A percentile compares a stretch with the other conserved stretches of the same genome.
phyloP scores from a whole-genome alignment of 2,113 vertebrate species.

The Promerops cafer region DNA sequence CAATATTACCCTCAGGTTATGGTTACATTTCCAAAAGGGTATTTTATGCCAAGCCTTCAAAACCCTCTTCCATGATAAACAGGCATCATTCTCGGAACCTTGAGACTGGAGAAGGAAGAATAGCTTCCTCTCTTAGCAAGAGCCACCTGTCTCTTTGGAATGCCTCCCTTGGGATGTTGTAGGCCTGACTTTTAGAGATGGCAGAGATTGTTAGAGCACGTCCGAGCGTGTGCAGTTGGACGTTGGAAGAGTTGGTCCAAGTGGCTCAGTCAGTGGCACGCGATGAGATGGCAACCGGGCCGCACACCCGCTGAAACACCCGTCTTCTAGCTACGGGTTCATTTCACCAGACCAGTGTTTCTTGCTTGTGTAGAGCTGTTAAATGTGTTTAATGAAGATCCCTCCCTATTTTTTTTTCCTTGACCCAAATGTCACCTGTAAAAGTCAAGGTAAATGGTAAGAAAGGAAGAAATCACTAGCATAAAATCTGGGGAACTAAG shows the following conservation, averaged over 20 bases:
- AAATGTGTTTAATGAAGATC: background rate
- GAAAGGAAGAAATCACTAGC: background rate
- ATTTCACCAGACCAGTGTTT: background rate
- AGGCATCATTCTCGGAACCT: background rate
- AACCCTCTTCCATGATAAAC: background rate
- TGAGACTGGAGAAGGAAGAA: background rate
- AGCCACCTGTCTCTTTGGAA: background rate
- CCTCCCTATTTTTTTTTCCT: background rate
- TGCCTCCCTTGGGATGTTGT: background rate
- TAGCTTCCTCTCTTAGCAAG: background rate
- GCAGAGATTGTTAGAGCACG: background rate
- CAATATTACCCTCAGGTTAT: background rate
- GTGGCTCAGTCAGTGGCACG: too few relatives aligned
- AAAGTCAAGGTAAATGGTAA: background rate
- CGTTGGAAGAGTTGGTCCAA: background rate
- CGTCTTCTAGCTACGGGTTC: background rate
- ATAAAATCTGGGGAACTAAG: background rate
- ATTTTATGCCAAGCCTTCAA: background rate
- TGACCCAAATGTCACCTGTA: background rate
- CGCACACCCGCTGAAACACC: background rate
- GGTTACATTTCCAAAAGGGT: background rate
- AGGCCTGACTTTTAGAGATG: background rate
- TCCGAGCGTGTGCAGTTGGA: accelerated
- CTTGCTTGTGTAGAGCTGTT: background rate
- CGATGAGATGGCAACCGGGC: background rate